Evolutionary conservation across 2,888 invertebrate species (phyloP), one percentile per base, ranked within the genome.

Genomic region (Drosophila peninsularis): DNA sequence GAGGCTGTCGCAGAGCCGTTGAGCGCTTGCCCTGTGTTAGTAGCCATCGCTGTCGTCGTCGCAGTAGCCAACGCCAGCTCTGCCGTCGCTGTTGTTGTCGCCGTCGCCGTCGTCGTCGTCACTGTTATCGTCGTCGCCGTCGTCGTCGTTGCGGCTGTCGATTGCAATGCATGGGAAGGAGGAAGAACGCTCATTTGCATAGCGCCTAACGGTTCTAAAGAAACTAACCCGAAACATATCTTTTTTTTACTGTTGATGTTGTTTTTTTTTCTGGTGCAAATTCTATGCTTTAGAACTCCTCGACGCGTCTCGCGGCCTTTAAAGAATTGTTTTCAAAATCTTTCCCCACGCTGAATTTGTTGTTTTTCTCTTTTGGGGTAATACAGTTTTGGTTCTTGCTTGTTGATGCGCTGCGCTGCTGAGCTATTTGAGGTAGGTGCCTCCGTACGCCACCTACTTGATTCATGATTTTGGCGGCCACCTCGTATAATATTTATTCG

Each of bases 131-230:
- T n/a, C 41, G 42, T n/a, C 19, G 61, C 14, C 49, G 65, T 50
- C 49, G 64, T 19, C 49, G 64, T 50, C 52, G 55, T 17, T 39
- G 56, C 21, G 42, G 60, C 21, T 49, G 56, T 24, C 34, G 73
- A 62, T 69, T 78, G 77, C 71, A 79, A 71, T 71, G 71, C 55
- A 65, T 60, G 65, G 58, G 65, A 24, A 70, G 63, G 71, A 73
- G 55, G 79, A 74, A 72, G 67, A 69, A 65, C 61, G 68, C 52
- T 67, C 62, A 66, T 72, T 60, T 74, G 76, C 70, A 73, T 76
- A 71, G 57, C 69, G 66, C 52, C 64, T 64, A 67, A 70, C 62
- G 64, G 55, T 75, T 69, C 62, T 56, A 47, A 66, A 71, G 50
- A 58, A 65, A 70, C 57, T 54, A 66, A 44, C 45, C 49, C 17